Base-by-base conservation (phyloP, 2,888 invertebrate genomes). In the Brachyptera putata region DNA sequence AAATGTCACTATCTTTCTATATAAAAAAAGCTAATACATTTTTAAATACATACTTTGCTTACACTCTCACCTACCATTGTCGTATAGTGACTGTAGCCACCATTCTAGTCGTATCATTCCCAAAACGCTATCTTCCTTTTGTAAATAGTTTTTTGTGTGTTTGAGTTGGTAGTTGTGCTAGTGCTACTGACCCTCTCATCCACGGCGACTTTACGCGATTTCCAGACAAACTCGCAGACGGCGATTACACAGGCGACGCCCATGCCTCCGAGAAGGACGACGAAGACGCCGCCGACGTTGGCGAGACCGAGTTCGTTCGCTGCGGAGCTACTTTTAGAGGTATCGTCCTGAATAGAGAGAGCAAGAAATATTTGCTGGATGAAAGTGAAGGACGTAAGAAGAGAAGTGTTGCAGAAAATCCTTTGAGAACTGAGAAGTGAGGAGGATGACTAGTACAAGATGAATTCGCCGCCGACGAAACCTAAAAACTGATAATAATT, bases 191-290 rank as follows among this genome's bases (percentile, higher is more conserved):
- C 91, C 83, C 92, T 82, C 76, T 94, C 93, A 74, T 93, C 91
- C 58, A 91, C 89, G 46, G 94, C 93, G 55, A 93, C 89, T 77
- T 94, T 93, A 70, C 93, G 82, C 43, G 93, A 91, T 76, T 95
- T 95, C 94, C 94, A 95, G 14, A 94, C 89, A 75, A 97, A 96
- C 75, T 97, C 96, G 73, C 93, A 89, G 62, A 97, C 91, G 14
- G 96, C 95, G 68, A 95, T 91, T 64, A 94, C 88, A 72, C 92
- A 91, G 3, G 95, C 93, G 48, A 94, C 87, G 3, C 90, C 90
- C 86, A 91, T 89, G 2, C 95, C 95, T 34, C 90, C 53, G 34
- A 53, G 53, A 13, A 96, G 81, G 0, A 96, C 94, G n/a, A 95
- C 93, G 75, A 96, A 96, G 3, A 95, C 95, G 3, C 95, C 95